Conservation (phyloP, 2,113 vertebrate species). For the Terrapene triunguis region DNA sequence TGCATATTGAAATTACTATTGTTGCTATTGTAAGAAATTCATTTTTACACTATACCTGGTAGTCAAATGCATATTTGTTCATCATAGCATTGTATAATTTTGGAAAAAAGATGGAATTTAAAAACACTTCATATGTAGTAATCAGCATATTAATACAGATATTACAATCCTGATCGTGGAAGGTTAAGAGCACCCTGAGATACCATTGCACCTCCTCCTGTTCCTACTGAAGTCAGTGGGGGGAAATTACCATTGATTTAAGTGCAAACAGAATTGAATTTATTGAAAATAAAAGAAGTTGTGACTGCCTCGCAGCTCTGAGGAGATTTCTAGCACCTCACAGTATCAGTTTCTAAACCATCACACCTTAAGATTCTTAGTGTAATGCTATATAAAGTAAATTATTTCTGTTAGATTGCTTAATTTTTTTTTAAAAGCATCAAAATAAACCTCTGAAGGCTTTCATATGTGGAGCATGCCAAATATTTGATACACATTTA, state of each 20-base stretch:
- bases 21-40: background rate
- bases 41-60: background rate
- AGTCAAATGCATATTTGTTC: slow-evolving; percentile 28
- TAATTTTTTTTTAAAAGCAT: slow-evolving; percentile 38
- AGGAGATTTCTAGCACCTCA: background rate
- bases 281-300: background rate
- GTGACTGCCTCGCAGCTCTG: background rate
- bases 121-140: background rate
- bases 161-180: background rate
- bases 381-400: slow-evolving; percentile 19
- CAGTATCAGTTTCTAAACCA: slow-evolving; percentile 4
- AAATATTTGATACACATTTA: slow-evolving; percentile 71
- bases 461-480: slow-evolving; percentile 37
- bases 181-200: background rate
- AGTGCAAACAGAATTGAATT: background rate
- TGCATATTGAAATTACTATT: background rate
- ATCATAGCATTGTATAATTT: background rate
- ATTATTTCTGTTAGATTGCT: slow-evolving; percentile 45
- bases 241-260: background rate
- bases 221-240: background rate
- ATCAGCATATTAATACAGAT: background rate
- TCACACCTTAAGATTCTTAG: background rate
- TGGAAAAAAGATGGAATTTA: background rate
- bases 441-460: slow-evolving; percentile 48
- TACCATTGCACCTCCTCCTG: background rate